phyloP scores from a whole-genome alignment of 2,888 invertebrate genomes.

The Augochlorella aurata region DNA sequence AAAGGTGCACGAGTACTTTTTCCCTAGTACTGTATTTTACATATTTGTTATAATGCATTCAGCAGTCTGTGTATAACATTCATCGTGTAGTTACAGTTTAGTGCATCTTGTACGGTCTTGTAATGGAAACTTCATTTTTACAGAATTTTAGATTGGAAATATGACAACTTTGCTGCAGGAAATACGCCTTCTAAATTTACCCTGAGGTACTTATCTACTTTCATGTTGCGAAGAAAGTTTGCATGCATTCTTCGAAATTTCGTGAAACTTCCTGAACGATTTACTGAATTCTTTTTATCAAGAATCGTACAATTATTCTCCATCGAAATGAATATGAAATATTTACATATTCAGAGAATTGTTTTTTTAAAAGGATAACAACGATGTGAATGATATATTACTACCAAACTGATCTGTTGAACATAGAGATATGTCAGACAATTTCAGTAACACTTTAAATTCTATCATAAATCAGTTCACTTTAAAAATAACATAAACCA shows the following conservation, averaged over 20 bases:
- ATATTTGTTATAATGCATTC: too few species aligned
- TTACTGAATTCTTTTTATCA: neutral
- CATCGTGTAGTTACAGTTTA: neutral
- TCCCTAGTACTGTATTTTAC: too few species aligned
- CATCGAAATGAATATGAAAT: neutral
- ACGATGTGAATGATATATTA: neutral
- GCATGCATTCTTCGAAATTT: neutral
- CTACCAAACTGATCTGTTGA: neutral
- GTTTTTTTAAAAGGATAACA: neutral
- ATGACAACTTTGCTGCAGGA: neutral
- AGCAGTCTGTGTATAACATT: neutral
- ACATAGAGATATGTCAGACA: neutral
- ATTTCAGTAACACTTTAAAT: neutral
- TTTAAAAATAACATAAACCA: neutral
- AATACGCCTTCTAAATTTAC: neutral
- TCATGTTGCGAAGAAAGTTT: neutral
- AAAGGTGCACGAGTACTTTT: too few species aligned
- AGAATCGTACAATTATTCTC: neutral
- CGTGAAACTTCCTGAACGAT: neutral
- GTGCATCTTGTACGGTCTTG: neutral
- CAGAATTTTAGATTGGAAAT: neutral
- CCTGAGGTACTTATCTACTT: neutral
- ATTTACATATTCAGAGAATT: neutral
- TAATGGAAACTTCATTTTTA: neutral
- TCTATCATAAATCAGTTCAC: neutral